These are phyloP conservation scores for Peribatodes rhomboidaria DNA, from an alignment of 2,888 invertebrate genomes.

Conservation along the genomic window DNA sequence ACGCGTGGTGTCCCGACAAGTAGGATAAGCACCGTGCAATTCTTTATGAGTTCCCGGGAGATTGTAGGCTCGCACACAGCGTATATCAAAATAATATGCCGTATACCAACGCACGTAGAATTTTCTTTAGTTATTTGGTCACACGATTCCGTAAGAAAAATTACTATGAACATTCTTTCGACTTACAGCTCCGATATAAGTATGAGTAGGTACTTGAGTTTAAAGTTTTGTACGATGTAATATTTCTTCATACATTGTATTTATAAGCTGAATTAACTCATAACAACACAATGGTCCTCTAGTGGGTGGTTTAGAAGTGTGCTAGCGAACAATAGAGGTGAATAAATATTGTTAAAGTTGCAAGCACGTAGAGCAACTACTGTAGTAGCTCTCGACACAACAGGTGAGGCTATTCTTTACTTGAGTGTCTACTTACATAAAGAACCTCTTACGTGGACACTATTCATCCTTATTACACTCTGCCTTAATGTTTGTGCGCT, in stretches of 20 bases:
- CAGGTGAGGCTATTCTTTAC: slow-evolving; percentile 54
- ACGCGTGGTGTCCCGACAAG: slow-evolving; percentile 57
- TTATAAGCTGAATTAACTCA: slow-evolving; percentile 7
- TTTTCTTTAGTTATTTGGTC: slow-evolving; percentile 39
- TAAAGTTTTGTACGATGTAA: slow-evolving; percentile 16
- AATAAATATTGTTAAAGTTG: slow-evolving; percentile 47
- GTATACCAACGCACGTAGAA: slow-evolving; percentile 38
- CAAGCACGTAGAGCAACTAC: slow-evolving; percentile 23
- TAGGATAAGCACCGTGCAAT: slow-evolving; percentile 60
- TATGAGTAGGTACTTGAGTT: not conserved
- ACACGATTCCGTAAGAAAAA: slow-evolving; percentile 32
- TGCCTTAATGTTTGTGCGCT: slow-evolving; percentile 32
- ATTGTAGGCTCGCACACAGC: slow-evolving; percentile 33
- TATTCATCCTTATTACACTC: slow-evolving; percentile 56
- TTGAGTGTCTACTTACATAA: slow-evolving; percentile 48
- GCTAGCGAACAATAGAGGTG: slow-evolving; percentile 8
- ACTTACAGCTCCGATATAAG: slow-evolving; percentile 13
- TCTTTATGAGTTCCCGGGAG: slow-evolving; percentile 63
- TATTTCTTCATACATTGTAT: slow-evolving; percentile 14
- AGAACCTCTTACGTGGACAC: slow-evolving; percentile 53
- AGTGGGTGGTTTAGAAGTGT: slow-evolving; percentile 9
- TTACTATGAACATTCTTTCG: slow-evolving; percentile 26
- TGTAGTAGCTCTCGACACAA: slow-evolving; percentile 41
- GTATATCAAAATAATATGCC: slow-evolving; percentile 43
- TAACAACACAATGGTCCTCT: slow-evolving; percentile 10